These are phyloP conservation scores for Anas capensis DNA, from an alignment of 2,797 vertebrate genomes.

Conservation along the genomic window DNA sequence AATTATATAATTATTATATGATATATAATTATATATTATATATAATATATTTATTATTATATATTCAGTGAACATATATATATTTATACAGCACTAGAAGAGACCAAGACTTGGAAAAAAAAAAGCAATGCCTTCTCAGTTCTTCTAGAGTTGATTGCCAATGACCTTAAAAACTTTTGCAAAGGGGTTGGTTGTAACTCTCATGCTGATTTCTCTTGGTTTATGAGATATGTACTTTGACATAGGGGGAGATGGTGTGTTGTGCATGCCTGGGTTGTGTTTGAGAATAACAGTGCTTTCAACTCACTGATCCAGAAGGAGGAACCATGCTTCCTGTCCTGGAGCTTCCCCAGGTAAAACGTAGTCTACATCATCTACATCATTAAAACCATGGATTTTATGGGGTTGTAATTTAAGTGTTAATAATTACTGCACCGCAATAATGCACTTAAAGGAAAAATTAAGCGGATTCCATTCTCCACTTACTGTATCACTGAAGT, in stretches of 20 bases:
- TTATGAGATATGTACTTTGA: neutral
- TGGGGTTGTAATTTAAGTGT: neutral
- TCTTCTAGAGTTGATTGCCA: neutral
- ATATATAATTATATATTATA: no score
- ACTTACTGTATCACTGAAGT: neutral
- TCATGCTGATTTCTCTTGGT: neutral
- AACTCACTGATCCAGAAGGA: neutral
- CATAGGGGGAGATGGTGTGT: neutral
- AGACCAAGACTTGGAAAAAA: neutral
- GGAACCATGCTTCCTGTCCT: neutral
- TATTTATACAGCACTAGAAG: neutral
- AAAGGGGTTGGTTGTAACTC: rapidly evolving
- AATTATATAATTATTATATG: no score
- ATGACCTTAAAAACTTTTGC: neutral
- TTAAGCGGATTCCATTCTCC: neutral
- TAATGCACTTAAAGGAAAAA: neutral
- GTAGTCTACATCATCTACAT: rapidly evolving
- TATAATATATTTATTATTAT: no score
- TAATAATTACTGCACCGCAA: neutral
- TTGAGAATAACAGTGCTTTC: neutral
- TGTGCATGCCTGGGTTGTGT: neutral
- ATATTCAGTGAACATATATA: neutral
- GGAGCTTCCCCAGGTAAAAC: neutral
- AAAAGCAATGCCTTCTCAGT: neutral
- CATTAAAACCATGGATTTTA: neutral